phyloP scores from a whole-genome alignment of 2,888 invertebrate genomes.

The Phorcus lineatus region DNA sequence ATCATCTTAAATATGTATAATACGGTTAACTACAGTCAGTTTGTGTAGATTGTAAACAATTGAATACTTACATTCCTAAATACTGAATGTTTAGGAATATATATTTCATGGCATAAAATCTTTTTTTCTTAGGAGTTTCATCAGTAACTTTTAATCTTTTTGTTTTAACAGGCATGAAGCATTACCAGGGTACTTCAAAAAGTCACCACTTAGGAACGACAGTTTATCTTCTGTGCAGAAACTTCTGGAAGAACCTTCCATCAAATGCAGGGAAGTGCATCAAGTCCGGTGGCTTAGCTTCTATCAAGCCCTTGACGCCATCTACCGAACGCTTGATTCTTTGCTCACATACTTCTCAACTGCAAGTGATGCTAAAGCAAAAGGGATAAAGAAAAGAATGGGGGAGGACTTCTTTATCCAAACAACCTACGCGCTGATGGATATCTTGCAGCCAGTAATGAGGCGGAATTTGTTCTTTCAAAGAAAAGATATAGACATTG shows the following conservation, averaged over 20 bases:
- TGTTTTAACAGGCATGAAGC: constrained; percentile 25
- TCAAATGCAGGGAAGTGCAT: constrained; percentile 40
- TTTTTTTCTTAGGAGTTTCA: too few species aligned
- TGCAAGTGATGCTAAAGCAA: constrained; percentile 34
- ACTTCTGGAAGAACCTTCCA: constrained; percentile 32
- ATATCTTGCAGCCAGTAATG: constrained; percentile 34
- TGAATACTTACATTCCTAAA: too few species aligned
- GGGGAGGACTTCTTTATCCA: constrained; percentile 35
- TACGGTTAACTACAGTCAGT: too few species aligned
- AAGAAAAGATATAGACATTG: constrained; percentile 36
- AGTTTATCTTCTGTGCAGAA: constrained; percentile 31
- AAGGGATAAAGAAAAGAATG: constrained; percentile 36
- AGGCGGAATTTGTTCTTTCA: constrained; percentile 31
- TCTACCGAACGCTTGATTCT: constrained; percentile 37
- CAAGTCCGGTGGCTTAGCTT: constrained; percentile 38
- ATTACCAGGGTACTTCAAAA: constrained; percentile 40
- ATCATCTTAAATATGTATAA: too few species aligned
- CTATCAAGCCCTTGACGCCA: constrained; percentile 35
- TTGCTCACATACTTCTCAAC: constrained; percentile 34
- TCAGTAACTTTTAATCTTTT: too few species aligned
- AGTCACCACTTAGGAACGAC: constrained; percentile 29
- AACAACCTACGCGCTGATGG: constrained; percentile 38
- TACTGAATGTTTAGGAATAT: too few species aligned
- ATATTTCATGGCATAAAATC: too few species aligned
- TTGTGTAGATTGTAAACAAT: too few species aligned